A percentile compares a stretch with the other conserved stretches of the same genome.
phyloP scores from a whole-genome alignment of 1,140 invertebrate species.

The Zaprionus taronus region DNA sequence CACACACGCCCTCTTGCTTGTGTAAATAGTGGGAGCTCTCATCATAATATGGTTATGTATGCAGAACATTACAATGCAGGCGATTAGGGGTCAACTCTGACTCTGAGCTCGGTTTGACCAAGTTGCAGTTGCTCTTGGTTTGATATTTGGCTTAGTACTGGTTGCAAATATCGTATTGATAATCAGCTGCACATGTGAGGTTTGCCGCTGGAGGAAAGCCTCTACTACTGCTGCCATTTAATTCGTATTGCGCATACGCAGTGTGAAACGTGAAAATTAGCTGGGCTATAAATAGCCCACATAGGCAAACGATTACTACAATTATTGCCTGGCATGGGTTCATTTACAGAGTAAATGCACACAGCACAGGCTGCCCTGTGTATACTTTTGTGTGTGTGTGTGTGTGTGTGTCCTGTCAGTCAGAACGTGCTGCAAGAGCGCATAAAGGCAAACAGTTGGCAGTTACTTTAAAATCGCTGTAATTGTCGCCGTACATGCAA shows the following conservation, averaged over 20 bases:
- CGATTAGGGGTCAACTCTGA: conserved; percentile 60
- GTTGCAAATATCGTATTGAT: neutral
- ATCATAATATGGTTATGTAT: conserved; percentile 72
- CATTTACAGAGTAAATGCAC: neutral
- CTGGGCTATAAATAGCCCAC: conserved; percentile 27
- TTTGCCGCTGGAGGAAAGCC: conserved; percentile 17
- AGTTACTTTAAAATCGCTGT: conserved; percentile 25
- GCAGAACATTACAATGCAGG: conserved; percentile 66
- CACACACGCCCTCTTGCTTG: conserved; percentile 10
- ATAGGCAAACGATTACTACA: conserved; percentile 7
- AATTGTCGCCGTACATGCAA: conserved; percentile 65
- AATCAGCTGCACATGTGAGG: neutral
- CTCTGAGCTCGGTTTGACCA: neutral
- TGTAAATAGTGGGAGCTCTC: conserved; percentile 39
- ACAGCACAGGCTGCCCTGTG: neutral
- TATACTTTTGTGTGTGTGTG: too few relatives aligned
- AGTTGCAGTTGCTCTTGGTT: neutral
- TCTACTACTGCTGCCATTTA: conserved; percentile 1
- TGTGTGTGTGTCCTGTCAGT: neutral
- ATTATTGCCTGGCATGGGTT: neutral
- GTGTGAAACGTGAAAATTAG: conserved; percentile 42
- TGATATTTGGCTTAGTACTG: neutral
- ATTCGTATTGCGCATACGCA: conserved; percentile 64
- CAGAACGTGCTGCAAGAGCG: neutral
- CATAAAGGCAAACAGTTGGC: conserved; percentile 10